phyloP scores from a whole-genome alignment of 2,113 vertebrate species.

The Amphilophus citrinellus region DNA sequence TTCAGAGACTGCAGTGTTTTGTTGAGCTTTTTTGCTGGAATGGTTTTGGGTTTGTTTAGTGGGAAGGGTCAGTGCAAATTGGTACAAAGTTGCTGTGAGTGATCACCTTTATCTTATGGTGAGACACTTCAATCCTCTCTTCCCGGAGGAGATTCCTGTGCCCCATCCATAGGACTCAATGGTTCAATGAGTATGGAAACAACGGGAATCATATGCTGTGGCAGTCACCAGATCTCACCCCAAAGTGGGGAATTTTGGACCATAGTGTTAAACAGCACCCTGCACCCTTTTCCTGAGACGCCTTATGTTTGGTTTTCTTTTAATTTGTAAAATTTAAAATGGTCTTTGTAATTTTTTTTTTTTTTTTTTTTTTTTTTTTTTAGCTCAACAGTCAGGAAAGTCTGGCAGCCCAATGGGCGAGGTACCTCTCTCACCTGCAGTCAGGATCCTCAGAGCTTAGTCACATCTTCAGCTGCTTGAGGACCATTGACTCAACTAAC shows the following conservation, averaged over 20 bases:
- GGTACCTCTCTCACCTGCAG: conserved; percentile 85
- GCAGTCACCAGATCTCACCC: accelerated
- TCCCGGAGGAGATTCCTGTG: neutral
- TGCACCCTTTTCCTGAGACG: too few species aligned
- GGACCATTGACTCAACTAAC: conserved; percentile 88
- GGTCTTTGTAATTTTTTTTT: neutral
- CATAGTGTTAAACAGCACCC: neutral
- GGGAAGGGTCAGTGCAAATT: neutral
- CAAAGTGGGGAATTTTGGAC: neutral
- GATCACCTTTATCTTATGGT: neutral
- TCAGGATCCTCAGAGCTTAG: conserved; percentile 84
- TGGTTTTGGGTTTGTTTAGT: neutral
- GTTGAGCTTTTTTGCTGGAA: neutral
- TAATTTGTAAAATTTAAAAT: neutral
- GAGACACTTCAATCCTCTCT: neutral
- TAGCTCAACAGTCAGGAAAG: conserved; percentile 76
- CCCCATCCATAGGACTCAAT: too few species aligned
- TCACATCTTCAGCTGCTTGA: conserved; percentile 88
- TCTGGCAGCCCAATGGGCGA: conserved; percentile 84
- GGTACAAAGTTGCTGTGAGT: neutral
- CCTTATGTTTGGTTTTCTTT: neutral
- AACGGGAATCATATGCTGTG: neutral
- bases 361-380: neutral
- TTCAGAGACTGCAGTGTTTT: neutral
- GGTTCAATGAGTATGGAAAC: neutral